A percentile compares a stretch with the other conserved stretches of the same genome.
phyloP scores from a whole-genome alignment of 2,113 vertebrate genomes.

The Amblyopsis rosae region DNA sequence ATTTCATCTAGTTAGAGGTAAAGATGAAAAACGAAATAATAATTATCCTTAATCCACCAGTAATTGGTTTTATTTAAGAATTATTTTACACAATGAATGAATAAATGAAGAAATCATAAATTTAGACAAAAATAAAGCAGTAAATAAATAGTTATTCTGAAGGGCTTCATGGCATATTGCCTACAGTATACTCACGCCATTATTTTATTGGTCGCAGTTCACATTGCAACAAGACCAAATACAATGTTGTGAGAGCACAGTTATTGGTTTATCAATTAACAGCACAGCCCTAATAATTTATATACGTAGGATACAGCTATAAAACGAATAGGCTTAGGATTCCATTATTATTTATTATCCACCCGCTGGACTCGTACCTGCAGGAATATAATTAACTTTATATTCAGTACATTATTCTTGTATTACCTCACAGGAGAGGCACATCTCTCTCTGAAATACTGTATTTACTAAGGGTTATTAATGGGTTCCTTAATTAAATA shows the following conservation, averaged over 20 bases:
- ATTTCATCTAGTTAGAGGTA: constrained; percentile 11
- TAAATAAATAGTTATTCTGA: too few species aligned
- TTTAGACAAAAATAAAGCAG: too few species aligned
- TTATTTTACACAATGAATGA: too few species aligned
- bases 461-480: too few species aligned
- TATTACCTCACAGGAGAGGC: constrained; percentile 26
- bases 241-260: constrained; percentile 9
- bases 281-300: constrained; percentile 44
- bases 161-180: too few species aligned
- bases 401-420: constrained; percentile 55
- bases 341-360: constrained; percentile 58
- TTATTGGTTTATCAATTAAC: constrained; percentile 48
- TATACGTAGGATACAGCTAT: constrained; percentile 57
- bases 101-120: too few species aligned
- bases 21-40: constrained; percentile 31
- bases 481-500: too few species aligned
- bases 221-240: constrained; percentile 11
- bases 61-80: not conserved
- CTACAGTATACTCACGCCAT: too few species aligned
- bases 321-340: constrained; percentile 49
- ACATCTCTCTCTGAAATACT: too few species aligned
- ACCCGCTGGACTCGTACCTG: constrained; percentile 47
- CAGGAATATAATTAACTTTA: constrained; percentile 66
- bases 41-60: not conserved
- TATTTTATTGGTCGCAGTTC: constrained; percentile 1